A percentile compares a stretch with the other conserved stretches of the same genome.
phyloP scores from a whole-genome alignment of 2,113 vertebrate species.

The Garra rufa region DNA sequence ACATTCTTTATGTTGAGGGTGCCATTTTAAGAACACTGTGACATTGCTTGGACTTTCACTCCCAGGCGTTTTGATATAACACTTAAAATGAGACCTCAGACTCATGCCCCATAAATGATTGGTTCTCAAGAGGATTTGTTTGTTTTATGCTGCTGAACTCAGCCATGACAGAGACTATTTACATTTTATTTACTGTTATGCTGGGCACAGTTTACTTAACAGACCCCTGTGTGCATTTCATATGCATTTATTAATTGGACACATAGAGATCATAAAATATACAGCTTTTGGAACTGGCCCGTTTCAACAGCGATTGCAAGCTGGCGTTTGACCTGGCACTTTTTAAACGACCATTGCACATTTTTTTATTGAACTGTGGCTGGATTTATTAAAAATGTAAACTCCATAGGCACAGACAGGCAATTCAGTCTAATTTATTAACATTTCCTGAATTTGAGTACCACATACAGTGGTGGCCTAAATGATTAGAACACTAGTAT shows the following conservation, averaged over 20 bases:
- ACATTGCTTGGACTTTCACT: conserved; percentile 1
- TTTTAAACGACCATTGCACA: no score
- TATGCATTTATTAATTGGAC: conserved; percentile 8
- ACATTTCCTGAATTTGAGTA: no score
- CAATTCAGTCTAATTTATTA: no score
- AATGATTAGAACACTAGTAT: no score
- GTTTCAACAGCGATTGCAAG: no score
- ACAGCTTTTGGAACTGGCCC: neutral
- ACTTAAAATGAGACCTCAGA: conserved; percentile 14
- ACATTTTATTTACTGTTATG: conserved; percentile 19
- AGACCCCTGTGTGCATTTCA: conserved; percentile 5
- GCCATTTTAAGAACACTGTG: neutral
- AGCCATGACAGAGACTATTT: neutral
- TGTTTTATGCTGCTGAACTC: neutral
- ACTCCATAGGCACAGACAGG: no score
- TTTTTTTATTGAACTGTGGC: no score
- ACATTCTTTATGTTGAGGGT: neutral
- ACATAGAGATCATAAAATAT: conserved; percentile 22
- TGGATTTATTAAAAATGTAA: no score
- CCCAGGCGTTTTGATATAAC: neutral
- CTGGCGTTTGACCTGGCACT: no score
- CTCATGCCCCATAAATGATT: conserved; percentile 11
- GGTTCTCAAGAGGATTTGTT: conserved; percentile 2
- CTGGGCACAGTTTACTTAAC: conserved; percentile 3
- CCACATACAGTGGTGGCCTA: no score